Conservation (phyloP, 2,113 vertebrate genomes). For the Leiothrix lutea region DNA sequence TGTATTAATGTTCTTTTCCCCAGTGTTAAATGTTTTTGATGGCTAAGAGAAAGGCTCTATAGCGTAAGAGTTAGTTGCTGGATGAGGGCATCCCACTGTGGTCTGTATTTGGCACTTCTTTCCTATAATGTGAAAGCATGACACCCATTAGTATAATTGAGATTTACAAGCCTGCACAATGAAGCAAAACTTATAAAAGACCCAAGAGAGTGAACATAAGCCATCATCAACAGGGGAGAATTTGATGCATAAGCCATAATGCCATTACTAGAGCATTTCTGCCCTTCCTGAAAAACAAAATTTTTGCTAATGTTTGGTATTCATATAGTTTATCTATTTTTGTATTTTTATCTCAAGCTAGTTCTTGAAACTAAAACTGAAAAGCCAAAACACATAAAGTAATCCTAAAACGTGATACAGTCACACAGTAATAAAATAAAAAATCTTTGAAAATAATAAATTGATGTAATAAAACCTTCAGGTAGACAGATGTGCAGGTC, state of each 20-base stretch:
- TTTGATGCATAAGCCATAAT: not conserved
- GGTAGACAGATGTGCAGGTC: not conserved
- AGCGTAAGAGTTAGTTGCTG: conserved; percentile 20
- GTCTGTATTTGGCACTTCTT: conserved; percentile 46
- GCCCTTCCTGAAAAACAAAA: not conserved
- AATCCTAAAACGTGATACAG: not conserved
- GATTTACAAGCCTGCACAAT: conserved; percentile 62
- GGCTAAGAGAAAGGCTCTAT: conserved; percentile 42
- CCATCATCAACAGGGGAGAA: conserved; percentile 12
- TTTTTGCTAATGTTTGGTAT: not conserved
- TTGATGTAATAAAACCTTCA: not conserved
- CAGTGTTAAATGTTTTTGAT: conserved; percentile 53
- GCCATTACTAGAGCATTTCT: not conserved
- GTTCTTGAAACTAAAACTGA: not conserved
- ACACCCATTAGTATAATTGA: conserved; percentile 68
- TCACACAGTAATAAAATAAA: not conserved
- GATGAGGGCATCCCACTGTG: conserved; percentile 50
- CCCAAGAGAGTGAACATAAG: conserved; percentile 50
- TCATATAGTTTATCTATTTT: not conserved
- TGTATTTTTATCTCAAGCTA: not conserved
- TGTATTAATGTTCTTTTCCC: conserved; percentile 26
- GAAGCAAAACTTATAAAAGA: conserved; percentile 58
- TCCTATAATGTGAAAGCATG: conserved; percentile 56
- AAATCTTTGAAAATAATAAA: not conserved
- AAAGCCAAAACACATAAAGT: not conserved